Percentiles rank a stretch among this genome's conserved stretches.
Conservation (phyloP, 2,797 vertebrate genomes). For the Okamejei kenojei region DNA sequence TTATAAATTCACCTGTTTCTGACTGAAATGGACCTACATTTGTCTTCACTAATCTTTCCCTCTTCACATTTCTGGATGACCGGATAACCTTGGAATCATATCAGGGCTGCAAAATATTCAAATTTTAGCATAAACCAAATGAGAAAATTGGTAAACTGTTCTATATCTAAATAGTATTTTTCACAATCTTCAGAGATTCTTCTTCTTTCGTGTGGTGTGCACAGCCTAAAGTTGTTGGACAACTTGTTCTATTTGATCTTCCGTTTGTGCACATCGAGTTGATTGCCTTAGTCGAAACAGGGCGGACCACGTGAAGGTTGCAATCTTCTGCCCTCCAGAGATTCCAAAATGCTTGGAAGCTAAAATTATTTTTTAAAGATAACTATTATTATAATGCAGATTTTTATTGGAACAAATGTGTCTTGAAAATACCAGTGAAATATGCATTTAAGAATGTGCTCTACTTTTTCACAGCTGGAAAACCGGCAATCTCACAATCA, state of each 20-base stretch:
- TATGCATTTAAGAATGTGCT: background rate
- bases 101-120: background rate
- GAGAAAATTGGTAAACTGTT: background rate
- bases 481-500: background rate
- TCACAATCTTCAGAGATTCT: background rate
- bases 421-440: background rate
- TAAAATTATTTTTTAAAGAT: background rate
- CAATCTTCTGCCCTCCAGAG: too few relatives aligned
- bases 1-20: too few relatives aligned
- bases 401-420: background rate
- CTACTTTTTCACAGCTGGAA: background rate
- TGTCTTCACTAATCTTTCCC: too few relatives aligned
- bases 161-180: too few relatives aligned
- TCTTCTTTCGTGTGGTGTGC: too few relatives aligned
- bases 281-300: too few relatives aligned
- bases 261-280: too few relatives aligned
- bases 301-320: too few relatives aligned
- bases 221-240: too few relatives aligned
- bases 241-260: too few relatives aligned
- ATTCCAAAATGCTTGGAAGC: background rate
- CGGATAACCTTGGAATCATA: background rate
- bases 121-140: background rate
- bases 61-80: background rate
- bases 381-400: background rate
- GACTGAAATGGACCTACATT: too few relatives aligned